Percentiles rank a stretch among this genome's conserved stretches.
These are phyloP conservation scores for Thecocarcelia acutangulata DNA, from an alignment of 2,888 invertebrate species.

Conservation along the genomic window DNA sequence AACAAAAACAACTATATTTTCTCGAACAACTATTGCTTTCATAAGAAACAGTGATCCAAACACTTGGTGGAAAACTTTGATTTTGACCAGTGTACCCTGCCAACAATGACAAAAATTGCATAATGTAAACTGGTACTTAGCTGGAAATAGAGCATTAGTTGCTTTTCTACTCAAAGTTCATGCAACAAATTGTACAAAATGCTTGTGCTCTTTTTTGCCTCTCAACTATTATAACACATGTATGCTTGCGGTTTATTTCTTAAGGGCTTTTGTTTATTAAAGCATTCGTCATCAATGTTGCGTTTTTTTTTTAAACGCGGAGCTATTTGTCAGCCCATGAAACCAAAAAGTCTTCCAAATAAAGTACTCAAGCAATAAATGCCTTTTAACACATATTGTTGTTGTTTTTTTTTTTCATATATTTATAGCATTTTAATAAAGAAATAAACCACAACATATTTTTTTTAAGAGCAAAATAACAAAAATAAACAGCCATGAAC, in stretches of 20 bases:
- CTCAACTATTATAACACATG: not conserved
- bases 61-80: too few relatives aligned
- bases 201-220: not conserved
- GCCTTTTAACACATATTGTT: slow-evolving; percentile 56
- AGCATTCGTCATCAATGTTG: slow-evolving; percentile 51
- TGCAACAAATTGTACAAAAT: too few relatives aligned
- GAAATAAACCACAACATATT: slow-evolving; percentile 61
- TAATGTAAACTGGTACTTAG: too few relatives aligned
- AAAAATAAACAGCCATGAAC: slow-evolving; percentile 14
- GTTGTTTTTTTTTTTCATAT: slow-evolving; percentile 42
- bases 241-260: slow-evolving; percentile 46
- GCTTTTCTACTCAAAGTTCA: too few relatives aligned
- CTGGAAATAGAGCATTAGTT: too few relatives aligned
- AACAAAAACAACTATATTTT: too few relatives aligned
- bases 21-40: too few relatives aligned
- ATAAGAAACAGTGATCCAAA: too few relatives aligned
- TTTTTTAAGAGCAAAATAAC: not conserved
- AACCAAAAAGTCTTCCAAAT: slow-evolving; percentile 44
- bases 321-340: slow-evolving; percentile 23
- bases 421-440: slow-evolving; percentile 57
- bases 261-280: slow-evolving; percentile 32
- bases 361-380: slow-evolving; percentile 47
- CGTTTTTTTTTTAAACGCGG: slow-evolving; percentile 31
- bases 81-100: too few relatives aligned
- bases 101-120: too few relatives aligned